phyloP scores from a whole-genome alignment of 2,113 vertebrate genomes.

The Platysternon megacephalum region DNA sequence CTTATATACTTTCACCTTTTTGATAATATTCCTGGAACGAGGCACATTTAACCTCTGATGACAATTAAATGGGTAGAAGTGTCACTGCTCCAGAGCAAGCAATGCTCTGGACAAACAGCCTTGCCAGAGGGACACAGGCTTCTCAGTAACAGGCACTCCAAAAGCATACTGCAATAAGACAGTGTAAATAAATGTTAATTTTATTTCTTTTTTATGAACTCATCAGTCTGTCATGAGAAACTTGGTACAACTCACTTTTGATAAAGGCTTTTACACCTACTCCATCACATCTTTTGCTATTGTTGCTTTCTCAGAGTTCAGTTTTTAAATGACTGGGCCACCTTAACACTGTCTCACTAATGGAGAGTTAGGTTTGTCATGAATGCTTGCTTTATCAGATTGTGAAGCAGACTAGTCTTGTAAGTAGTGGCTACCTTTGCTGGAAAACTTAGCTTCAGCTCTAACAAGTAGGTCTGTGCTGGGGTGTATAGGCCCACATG shows the following conservation, averaged over 20 bases:
- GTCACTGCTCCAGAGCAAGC: not conserved
- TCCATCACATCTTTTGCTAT: not conserved
- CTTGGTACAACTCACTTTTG: not conserved
- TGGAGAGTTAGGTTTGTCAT: not conserved
- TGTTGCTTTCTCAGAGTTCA: not conserved
- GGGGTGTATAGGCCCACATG: too few species aligned
- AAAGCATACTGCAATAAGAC: not conserved
- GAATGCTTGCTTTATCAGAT: not conserved
- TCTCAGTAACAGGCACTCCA: not conserved
- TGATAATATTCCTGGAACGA: not conserved
- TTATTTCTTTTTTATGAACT: not conserved
- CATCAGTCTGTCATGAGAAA: not conserved
- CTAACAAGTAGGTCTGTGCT: too few species aligned
- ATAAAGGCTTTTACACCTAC: not conserved
- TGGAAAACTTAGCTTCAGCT: too few species aligned
- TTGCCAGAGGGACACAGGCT: not conserved
- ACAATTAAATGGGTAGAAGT: not conserved
- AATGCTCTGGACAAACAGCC: not conserved
- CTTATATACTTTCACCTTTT: not conserved
- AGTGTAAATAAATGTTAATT: not conserved
- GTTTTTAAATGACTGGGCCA: not conserved
- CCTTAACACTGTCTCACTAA: not conserved
- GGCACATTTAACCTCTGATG: not conserved
- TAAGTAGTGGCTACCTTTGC: not conserved
- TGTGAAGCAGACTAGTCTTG: not conserved